Evolutionary conservation across 2,888 invertebrate genomes (phyloP), one percentile per base, ranked within the genome.

Genomic region (Tinea trinotella): DNA sequence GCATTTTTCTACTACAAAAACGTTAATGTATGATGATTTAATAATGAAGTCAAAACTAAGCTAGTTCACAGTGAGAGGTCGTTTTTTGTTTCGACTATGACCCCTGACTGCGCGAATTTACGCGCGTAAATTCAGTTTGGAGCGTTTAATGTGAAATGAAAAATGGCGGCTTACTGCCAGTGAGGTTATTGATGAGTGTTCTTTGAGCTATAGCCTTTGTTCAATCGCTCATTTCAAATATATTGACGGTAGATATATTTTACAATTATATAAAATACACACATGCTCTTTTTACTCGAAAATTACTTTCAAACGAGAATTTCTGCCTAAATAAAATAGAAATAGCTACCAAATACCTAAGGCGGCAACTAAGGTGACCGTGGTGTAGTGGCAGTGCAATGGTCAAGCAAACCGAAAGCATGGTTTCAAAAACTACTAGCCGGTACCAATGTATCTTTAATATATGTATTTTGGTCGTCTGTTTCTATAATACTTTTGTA

Each of bases 131-230:
- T 72, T 74, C 67, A 64, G 67, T 68, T 71, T 70, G 61, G 66
- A 70, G 70, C 69, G 69, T 65, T 65, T 63, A 59, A 60, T 63
- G 66, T 59, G 64, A 66, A 73, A 79, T 80, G 81, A 83, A 81
- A 79, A 79, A 83, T 78, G 74, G 77, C 70, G 70, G 76, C 69
- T 75, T 76, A 64, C 78, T 76, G 81, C 81, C 82, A 77, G 69
- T 77, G 74, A 68, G 70, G 74, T 82, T 82, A 81, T 83, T 81
- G 80, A 83, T 83, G 82, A 65, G 65, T 63, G 68, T 67, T 66
- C 64, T 70, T 62, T 76, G 77, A 76, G 73, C 71, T 77, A 76
- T 78, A 73, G 71, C 72, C 67, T 68, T 64, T 72, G 71, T 65
- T 50, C 50, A 50, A 20, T 50, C 24, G 50, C 24, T 50, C 50